These are phyloP conservation scores for Archips xylosteana DNA, from an alignment of 2,888 invertebrate genomes.

Conservation along the genomic window DNA sequence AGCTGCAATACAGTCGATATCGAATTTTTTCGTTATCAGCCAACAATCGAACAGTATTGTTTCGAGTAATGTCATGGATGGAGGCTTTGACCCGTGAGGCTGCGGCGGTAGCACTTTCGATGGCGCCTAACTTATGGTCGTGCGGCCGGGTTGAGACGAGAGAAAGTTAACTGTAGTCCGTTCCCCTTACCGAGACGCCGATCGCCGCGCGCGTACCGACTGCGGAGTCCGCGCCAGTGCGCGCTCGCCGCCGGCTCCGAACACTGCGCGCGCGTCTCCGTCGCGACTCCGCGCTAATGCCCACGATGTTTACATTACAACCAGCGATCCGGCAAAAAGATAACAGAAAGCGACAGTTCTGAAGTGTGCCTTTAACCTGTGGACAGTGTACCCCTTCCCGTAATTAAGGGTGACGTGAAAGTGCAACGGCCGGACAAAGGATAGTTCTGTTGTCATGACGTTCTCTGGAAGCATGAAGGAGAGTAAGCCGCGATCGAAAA, in stretches of 20 bases:
- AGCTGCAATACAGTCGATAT: constrained; percentile 13
- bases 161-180: constrained; percentile 86
- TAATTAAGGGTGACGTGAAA: constrained; percentile 57
- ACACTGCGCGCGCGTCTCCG: constrained; percentile 53
- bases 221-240: constrained; percentile 30
- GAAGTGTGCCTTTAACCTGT: constrained; percentile 57
- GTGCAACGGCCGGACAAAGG: constrained; percentile 69
- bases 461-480: constrained; percentile 81
- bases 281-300: constrained; percentile 45
- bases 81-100: constrained; percentile 77
- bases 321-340: constrained; percentile 61
- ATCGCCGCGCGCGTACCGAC: constrained; percentile 32
- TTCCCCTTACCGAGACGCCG: constrained; percentile 71
- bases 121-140: constrained; percentile 73
- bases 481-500: constrained; percentile 76
- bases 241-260: constrained; percentile 53
- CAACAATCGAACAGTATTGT: constrained; percentile 39
- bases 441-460: constrained; percentile 71
- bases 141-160: constrained; percentile 72
- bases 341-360: constrained; percentile 78
- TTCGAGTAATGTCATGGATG: constrained; percentile 59
- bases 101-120: constrained; percentile 77
- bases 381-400: constrained; percentile 51
- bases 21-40: constrained; percentile 25
- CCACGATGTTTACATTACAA: constrained; percentile 66